These are phyloP conservation scores for Digitonthophagus gazella DNA, from an alignment of 2,888 invertebrate species.

Conservation along the genomic window DNA sequence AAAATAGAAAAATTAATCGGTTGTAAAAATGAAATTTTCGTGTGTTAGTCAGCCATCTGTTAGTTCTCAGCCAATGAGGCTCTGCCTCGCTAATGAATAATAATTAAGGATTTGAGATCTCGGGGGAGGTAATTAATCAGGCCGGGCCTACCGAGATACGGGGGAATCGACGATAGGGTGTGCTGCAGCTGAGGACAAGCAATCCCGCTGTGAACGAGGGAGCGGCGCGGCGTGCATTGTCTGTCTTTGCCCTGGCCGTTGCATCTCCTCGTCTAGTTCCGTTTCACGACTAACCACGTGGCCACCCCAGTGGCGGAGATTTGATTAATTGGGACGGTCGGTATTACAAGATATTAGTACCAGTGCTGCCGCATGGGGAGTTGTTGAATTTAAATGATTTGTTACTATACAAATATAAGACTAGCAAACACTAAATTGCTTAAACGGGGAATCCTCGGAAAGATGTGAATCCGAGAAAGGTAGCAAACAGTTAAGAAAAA, in stretches of 20 bases:
- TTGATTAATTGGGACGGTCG: slow-evolving; percentile 13
- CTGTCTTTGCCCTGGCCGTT: slow-evolving; percentile 2
- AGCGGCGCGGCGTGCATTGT: slow-evolving; percentile 14
- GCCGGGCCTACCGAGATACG: slow-evolving; percentile 15
- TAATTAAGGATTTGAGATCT: slow-evolving; percentile 24
- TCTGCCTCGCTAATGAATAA: slow-evolving; percentile 22
- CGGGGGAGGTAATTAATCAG: slow-evolving; percentile 26
- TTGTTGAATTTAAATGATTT: not conserved
- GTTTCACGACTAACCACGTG: slow-evolving; percentile 3
- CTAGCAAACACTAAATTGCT: no score
- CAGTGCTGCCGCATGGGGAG: slow-evolving; percentile 1
- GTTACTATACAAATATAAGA: not conserved
- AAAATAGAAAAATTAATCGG: no score
- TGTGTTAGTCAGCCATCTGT: not conserved
- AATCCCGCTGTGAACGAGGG: slow-evolving; percentile 2
- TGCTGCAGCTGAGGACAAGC: not conserved
- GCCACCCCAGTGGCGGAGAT: slow-evolving; percentile 9
- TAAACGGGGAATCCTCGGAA: no score
- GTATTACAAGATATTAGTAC: slow-evolving; percentile 1
- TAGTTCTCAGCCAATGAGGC: slow-evolving; percentile 5
- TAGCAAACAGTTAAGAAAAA: no score
- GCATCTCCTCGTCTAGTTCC: not conserved
- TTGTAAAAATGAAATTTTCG: no score
- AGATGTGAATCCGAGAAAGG: no score
- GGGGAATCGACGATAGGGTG: slow-evolving; percentile 7